phyloP scores from a whole-genome alignment of 2,113 vertebrate species.

The Trematocara variabile region DNA sequence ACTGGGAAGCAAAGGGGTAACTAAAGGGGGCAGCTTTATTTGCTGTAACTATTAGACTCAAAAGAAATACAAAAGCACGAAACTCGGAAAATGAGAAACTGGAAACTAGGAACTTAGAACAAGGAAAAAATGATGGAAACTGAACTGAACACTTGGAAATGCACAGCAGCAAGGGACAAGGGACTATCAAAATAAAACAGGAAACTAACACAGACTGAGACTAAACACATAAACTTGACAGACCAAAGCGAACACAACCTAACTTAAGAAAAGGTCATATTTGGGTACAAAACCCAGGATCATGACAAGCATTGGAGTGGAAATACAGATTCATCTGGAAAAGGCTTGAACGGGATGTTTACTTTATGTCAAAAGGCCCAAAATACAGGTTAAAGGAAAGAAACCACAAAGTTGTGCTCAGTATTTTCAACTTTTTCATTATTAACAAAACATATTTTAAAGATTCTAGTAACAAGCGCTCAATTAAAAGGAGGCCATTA shows the following conservation, averaged over 20 bases:
- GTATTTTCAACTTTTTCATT: not conserved
- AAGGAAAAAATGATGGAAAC: not conserved
- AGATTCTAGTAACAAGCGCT: slow-evolving; percentile 18
- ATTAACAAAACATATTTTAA: slow-evolving; percentile 1
- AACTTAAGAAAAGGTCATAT: not conserved
- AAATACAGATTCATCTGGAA: not conserved
- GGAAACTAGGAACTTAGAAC: not conserved
- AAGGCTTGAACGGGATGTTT: not conserved
- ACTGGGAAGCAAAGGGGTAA: not conserved
- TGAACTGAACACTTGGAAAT: not conserved
- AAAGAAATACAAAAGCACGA: not conserved
- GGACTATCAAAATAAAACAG: not conserved
- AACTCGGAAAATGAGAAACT: not conserved
- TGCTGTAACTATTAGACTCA: not conserved
- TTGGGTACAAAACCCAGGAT: not conserved
- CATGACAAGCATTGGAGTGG: not conserved
- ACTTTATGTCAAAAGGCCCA: not conserved
- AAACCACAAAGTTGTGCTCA: not conserved
- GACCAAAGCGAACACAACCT: not conserved
- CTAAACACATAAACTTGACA: not conserved
- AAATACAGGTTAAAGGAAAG: not conserved
- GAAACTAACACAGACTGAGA: not conserved
- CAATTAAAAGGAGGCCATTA: slow-evolving; percentile 25
- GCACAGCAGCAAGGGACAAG: not conserved
- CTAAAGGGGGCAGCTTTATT: not conserved